These are phyloP conservation scores for Eumacrocentrus americanus DNA, from an alignment of 2,888 invertebrate species.

Conservation along the genomic window DNA sequence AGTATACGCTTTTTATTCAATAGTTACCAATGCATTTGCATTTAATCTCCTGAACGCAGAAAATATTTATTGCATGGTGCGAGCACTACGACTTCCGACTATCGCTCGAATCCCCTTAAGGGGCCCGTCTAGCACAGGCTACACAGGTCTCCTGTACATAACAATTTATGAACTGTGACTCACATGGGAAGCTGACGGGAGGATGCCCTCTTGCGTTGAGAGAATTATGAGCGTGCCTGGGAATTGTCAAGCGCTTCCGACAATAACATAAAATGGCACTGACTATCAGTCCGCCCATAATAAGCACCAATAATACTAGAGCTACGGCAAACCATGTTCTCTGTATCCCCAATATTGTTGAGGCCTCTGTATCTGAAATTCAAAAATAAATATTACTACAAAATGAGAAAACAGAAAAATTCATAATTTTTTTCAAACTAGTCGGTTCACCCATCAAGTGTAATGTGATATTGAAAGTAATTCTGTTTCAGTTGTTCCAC, in stretches of 20 bases:
- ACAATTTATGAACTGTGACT: too few relatives aligned
- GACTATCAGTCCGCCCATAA: conserved; percentile 72
- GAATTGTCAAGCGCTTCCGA: conserved; percentile 67
- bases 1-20: too few relatives aligned
- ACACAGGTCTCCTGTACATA: too few relatives aligned
- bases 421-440: too few relatives aligned
- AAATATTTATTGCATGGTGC: too few relatives aligned
- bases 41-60: too few relatives aligned
- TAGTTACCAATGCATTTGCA: too few relatives aligned
- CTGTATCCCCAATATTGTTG: conserved; percentile 74
- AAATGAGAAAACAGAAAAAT: too few relatives aligned
- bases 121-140: too few relatives aligned
- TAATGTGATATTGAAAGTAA: neutral
- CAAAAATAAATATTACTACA: conserved; percentile 14
- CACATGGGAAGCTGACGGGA: conserved; percentile 59
- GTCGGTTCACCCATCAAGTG: neutral
- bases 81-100: too few relatives aligned
- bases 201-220: conserved; percentile 58
- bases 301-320: conserved; percentile 73
- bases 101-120: too few relatives aligned
- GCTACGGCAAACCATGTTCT: conserved; percentile 79
- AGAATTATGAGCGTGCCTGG: conserved; percentile 56
- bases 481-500: neutral
- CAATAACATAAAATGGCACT: conserved; percentile 79
- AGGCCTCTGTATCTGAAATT: conserved; percentile 67